Evolutionary conservation across 1,140 invertebrate species (phyloP).

Genomic region (Ptiloglossa arizonensis): DNA sequence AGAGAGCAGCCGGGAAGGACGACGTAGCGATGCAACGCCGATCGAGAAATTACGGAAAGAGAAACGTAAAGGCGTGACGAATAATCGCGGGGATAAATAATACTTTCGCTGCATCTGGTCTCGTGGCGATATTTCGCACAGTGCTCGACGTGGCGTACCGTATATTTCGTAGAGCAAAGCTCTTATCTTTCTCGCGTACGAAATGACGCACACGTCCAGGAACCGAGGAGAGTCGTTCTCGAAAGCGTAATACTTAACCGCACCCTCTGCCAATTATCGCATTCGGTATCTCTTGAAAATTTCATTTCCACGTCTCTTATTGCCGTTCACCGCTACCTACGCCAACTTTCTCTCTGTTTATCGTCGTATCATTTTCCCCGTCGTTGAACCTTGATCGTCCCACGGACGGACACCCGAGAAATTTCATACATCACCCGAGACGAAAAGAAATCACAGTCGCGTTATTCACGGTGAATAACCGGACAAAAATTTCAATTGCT

Average conservation of each 20-base stretch:
- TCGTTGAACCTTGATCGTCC: not conserved
- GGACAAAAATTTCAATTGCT: no score
- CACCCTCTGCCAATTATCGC: slow-evolving; percentile 37
- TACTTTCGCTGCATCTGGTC: slow-evolving; percentile 5
- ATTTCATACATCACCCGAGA: no score
- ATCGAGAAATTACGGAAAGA: not conserved
- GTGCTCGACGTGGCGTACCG: not conserved
- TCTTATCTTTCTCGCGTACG: not conserved
- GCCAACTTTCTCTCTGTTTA: slow-evolving; percentile 34
- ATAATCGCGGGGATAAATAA: not conserved
- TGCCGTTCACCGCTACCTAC: slow-evolving; percentile 21
- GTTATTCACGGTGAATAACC: no score
- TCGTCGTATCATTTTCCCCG: slow-evolving; percentile 23
- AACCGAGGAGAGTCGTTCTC: slow-evolving; percentile 13
- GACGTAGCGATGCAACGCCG: not conserved
- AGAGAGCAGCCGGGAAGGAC: not conserved
- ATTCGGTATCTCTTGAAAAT: not conserved
- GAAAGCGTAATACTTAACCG: slow-evolving; percentile 52
- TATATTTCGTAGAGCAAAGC: not conserved
- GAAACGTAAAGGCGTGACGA: not conserved
- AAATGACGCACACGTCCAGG: not conserved
- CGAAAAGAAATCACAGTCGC: no score
- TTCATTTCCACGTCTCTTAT: slow-evolving; percentile 29
- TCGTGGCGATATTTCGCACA: not conserved
- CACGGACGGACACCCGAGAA: no score